These are phyloP conservation scores for Phodopus roborovskii DNA, from an alignment of 2,113 vertebrate genomes.

Conservation along the genomic window DNA sequence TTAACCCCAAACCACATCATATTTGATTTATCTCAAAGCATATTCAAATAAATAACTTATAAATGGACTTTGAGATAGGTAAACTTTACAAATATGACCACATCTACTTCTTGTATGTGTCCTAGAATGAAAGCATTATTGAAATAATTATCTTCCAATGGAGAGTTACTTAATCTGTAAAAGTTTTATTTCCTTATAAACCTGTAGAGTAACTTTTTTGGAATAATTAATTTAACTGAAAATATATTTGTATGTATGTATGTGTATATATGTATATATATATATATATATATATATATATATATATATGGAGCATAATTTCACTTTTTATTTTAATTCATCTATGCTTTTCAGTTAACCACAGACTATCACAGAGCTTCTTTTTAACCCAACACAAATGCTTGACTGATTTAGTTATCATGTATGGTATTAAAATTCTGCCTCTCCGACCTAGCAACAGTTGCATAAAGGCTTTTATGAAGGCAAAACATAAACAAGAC, in stretches of 20 bases:
- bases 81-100: neutral
- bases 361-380: neutral
- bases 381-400: constrained; percentile 12
- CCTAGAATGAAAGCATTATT: neutral
- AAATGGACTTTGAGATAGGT: neutral
- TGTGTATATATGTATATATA: neutral
- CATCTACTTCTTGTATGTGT: neutral
- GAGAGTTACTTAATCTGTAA: neutral
- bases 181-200: neutral
- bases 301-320: neutral
- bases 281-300: neutral
- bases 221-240: neutral
- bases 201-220: neutral
- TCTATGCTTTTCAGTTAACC: neutral
- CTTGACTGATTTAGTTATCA: neutral
- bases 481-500: neutral
- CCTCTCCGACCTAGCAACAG: neutral
- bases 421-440: neutral
- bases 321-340: neutral
- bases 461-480: neutral
- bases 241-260: neutral
- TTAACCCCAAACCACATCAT: neutral
- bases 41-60: neutral
- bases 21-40: constrained; percentile 50
- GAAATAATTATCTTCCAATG: neutral